phyloP scores from a whole-genome alignment of 2,797 vertebrate genomes.

The Coccyzus lansbergi region DNA sequence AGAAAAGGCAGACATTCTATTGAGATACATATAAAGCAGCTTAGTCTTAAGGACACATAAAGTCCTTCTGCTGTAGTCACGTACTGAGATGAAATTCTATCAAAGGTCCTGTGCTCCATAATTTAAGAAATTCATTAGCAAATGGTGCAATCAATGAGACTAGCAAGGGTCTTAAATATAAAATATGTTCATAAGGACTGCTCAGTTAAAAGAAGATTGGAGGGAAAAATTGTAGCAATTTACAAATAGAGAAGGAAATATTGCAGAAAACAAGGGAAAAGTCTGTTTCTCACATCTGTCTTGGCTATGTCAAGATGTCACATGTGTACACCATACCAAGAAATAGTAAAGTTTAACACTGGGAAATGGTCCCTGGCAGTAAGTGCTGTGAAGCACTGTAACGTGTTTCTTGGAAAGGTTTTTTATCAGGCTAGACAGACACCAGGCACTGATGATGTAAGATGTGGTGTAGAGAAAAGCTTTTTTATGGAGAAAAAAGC shows the following conservation, averaged over 20 bases:
- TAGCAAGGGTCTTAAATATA: neutral
- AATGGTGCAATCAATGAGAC: neutral
- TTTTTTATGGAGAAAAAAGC: neutral
- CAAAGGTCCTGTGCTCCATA: neutral
- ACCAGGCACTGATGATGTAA: neutral
- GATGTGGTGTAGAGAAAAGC: neutral
- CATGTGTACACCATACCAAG: rapidly evolving
- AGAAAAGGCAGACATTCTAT: neutral
- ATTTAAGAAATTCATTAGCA: neutral
- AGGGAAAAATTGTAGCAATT: neutral
- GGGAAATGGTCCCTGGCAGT: neutral
- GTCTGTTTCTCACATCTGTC: neutral
- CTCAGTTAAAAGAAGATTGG: neutral
- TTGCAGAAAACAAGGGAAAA: neutral
- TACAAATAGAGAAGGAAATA: neutral
- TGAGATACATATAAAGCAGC: neutral
- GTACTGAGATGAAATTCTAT: neutral
- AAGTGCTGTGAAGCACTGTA: neutral
- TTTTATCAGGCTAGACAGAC: neutral
- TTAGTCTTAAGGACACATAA: neutral
- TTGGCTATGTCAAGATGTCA: neutral
- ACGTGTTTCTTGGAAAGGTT: neutral
- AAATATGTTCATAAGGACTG: neutral
- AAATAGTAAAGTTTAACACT: neutral
- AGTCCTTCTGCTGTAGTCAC: neutral